phyloP scores from a whole-genome alignment of 2,888 invertebrate genomes.

The Pristionchus entomophagus region DNA sequence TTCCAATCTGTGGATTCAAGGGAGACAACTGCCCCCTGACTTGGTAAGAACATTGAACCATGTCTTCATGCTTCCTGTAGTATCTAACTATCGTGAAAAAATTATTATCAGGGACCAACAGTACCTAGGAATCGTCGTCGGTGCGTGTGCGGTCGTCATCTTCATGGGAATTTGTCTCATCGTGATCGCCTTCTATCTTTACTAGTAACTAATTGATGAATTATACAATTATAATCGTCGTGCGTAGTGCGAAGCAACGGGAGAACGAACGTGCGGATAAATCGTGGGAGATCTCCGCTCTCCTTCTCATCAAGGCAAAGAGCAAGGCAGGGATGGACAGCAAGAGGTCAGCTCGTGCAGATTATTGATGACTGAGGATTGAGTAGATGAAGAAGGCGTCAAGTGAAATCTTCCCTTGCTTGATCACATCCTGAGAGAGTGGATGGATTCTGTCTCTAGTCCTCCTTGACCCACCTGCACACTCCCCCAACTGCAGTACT shows the following conservation, averaged over 20 bases:
- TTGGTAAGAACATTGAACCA: slow-evolving; percentile 10
- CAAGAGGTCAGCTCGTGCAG: not conserved
- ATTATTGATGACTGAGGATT: slow-evolving; percentile 53
- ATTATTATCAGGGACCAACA: slow-evolving; percentile 48
- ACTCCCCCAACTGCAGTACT: not conserved
- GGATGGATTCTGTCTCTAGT: not conserved
- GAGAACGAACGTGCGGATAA: slow-evolving; percentile 57
- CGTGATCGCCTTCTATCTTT: slow-evolving; percentile 53
- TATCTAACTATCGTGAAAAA: no score
- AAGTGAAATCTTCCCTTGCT: slow-evolving; percentile 55
- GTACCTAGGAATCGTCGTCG: slow-evolving; percentile 60
- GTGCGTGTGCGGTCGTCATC: slow-evolving; percentile 53
- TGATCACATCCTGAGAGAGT: slow-evolving; percentile 57
- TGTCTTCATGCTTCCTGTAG: no score
- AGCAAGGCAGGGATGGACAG: slow-evolving; percentile 49
- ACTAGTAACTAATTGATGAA: not conserved
- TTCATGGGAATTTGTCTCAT: slow-evolving; percentile 53
- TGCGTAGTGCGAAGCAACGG: slow-evolving; percentile 49
- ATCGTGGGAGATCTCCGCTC: slow-evolving; percentile 58
- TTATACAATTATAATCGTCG: not conserved
- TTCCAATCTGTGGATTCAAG: slow-evolving; percentile 58
- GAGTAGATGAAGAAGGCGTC: slow-evolving; percentile 64
- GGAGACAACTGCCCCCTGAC: slow-evolving; percentile 48
- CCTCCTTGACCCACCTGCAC: not conserved
- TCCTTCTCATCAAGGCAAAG: slow-evolving; percentile 38